Evolutionary conservation across 2,113 vertebrate genomes (phyloP).

Genomic region (Lepus americanus): DNA sequence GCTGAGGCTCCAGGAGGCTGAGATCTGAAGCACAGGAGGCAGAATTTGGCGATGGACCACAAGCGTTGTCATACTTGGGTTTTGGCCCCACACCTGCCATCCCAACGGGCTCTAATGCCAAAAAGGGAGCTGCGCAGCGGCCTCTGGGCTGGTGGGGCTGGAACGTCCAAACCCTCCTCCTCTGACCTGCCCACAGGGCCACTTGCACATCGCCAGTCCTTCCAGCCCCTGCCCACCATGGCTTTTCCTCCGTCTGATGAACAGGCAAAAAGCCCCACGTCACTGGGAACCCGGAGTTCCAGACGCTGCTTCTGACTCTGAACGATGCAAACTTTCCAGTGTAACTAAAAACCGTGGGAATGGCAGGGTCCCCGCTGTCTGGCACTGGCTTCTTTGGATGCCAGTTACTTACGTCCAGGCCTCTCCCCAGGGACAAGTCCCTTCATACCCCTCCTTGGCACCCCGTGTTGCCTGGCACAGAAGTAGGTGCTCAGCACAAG

Average conservation of each 20-base stretch:
- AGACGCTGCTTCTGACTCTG: neutral
- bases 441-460: neutral
- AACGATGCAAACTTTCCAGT: neutral
- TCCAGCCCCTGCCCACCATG: neutral
- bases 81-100: fast-evolving
- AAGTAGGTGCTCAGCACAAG: neutral
- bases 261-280: too few relatives aligned
- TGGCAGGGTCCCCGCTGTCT: neutral
- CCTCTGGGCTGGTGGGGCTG: neutral
- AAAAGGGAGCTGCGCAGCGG: neutral
- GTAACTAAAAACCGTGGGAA: neutral
- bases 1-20: neutral
- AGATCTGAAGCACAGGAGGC: neutral
- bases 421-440: neutral
- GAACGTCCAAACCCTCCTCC: neutral
- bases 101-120: fast-evolving
- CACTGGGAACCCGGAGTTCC: neutral
- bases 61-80: neutral
- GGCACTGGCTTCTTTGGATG: neutral
- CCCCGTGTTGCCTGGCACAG: neutral
- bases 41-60: neutral
- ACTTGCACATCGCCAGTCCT: neutral
- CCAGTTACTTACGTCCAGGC: neutral
- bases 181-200: neutral
- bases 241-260: neutral